Percentiles rank a stretch among this genome's conserved stretches.
Evolutionary conservation across 2,797 vertebrate species (phyloP).

Genomic region (Limosa lapponica): DNA sequence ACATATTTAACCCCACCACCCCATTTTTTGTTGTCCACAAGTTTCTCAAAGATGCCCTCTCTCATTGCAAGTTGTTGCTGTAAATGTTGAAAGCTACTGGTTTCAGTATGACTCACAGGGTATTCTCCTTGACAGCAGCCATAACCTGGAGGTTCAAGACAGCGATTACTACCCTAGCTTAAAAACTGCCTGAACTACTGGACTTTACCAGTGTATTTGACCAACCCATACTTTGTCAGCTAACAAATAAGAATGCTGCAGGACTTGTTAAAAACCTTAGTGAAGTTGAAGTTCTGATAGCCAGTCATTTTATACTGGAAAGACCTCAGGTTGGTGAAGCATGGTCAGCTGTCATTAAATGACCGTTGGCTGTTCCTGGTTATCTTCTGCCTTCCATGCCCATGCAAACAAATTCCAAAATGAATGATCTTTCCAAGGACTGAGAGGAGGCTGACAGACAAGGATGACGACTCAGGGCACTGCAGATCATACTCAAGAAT

Average conservation of each 20-base stretch:
- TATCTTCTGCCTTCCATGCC: neutral
- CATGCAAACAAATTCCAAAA: neutral
- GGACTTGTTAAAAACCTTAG: neutral
- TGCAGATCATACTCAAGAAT: neutral
- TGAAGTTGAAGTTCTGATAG: neutral
- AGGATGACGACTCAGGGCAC: neutral
- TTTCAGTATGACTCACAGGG: neutral
- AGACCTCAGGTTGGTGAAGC: neutral
- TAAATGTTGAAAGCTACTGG: neutral
- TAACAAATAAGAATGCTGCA: neutral
- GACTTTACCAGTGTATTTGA: neutral
- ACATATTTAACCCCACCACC: neutral
- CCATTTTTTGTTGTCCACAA: neutral
- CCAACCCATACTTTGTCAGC: neutral
- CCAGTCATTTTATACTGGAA: neutral
- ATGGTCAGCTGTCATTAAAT: neutral
- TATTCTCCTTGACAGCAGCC: neutral
- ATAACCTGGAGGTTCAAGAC: neutral
- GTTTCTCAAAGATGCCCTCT: neutral
- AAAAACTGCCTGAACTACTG: neutral
- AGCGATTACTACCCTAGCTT: neutral
- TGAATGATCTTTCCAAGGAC: neutral
- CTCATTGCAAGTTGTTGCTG: neutral
- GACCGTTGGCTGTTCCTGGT: neutral
- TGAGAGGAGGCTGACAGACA: neutral